phyloP scores from a whole-genome alignment of 2,888 invertebrate genomes.

The Drosophila multiciliata region DNA sequence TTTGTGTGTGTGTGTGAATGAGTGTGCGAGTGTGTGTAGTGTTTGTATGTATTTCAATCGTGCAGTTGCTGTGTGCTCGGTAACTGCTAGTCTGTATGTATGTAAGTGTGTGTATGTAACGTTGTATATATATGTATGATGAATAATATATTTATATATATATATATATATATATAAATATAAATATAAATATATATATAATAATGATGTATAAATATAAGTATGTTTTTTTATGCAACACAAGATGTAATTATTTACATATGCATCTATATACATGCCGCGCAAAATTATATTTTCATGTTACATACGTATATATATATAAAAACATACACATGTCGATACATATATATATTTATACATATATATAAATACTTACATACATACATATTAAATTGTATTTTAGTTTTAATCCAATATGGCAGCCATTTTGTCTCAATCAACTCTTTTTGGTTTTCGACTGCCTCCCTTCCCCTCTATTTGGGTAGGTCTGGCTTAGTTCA shows the following conservation, averaged over 20 bases:
- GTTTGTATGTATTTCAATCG: conserved; percentile 72
- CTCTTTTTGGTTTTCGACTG: conserved; percentile 56
- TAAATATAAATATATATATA: conserved; percentile 8
- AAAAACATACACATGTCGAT: conserved; percentile 18
- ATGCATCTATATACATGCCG: conserved; percentile 19
- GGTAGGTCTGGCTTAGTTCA: conserved; percentile 55
- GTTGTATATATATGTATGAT: conserved; percentile 30
- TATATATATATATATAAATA: not conserved
- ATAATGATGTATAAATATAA: not conserved
- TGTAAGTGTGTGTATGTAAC: conserved; percentile 31
- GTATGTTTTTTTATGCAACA: conserved; percentile 44
- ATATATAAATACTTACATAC: conserved; percentile 34
- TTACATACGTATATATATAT: conserved; percentile 16
- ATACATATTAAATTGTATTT: conserved; percentile 75
- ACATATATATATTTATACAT: conserved; percentile 21
- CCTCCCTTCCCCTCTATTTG: conserved; percentile 5
- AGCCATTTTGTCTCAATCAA: conserved; percentile 80
- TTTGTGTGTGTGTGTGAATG: conserved; percentile 46
- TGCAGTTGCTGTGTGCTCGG: conserved; percentile 70
- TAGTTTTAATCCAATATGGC: conserved; percentile 83
- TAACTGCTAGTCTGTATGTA: conserved; percentile 68
- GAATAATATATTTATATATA: conserved; percentile 9
- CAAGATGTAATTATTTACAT: conserved; percentile 23
- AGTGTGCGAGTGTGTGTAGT: conserved; percentile 40
- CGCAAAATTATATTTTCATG: conserved; percentile 26